These are phyloP conservation scores for Andricus curvator DNA, from an alignment of 2,888 invertebrate species.

Conservation along the genomic window DNA sequence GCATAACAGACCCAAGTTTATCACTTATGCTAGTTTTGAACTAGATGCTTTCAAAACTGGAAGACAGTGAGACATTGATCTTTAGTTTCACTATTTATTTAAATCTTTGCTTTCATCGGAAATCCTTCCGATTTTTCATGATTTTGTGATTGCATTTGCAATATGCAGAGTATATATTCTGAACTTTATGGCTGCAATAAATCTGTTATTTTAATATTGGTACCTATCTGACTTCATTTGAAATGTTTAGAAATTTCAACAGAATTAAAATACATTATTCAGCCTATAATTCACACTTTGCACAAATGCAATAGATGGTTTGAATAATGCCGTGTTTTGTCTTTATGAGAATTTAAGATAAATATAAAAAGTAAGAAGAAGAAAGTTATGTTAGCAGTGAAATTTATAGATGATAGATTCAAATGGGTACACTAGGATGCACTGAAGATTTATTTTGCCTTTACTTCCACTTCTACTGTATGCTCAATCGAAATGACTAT, in stretches of 20 bases:
- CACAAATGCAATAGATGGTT: neutral
- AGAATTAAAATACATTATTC: neutral
- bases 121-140: neutral
- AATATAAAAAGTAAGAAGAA: neutral
- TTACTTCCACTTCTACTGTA: neutral
- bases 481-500: neutral
- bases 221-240: neutral
- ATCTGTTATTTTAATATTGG: neutral
- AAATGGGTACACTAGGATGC: neutral
- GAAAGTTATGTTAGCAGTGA: neutral
- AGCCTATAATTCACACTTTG: neutral
- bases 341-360: neutral
- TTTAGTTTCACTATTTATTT: too few relatives aligned
- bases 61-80: too few relatives aligned
- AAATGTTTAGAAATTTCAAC: neutral
- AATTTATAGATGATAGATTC: neutral
- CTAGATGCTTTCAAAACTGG: too few relatives aligned
- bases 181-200: neutral
- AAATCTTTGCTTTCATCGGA: too few relatives aligned
- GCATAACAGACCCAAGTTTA: too few relatives aligned
- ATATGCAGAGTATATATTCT: neutral
- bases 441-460: constrained; percentile 23
- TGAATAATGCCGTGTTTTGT: neutral
- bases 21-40: too few relatives aligned
- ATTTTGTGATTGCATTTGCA: neutral